A percentile compares a stretch with the other conserved stretches of the same genome.
Evolutionary conservation across 1,140 invertebrate genomes (phyloP).

Genomic region (Capitella teleta): DNA sequence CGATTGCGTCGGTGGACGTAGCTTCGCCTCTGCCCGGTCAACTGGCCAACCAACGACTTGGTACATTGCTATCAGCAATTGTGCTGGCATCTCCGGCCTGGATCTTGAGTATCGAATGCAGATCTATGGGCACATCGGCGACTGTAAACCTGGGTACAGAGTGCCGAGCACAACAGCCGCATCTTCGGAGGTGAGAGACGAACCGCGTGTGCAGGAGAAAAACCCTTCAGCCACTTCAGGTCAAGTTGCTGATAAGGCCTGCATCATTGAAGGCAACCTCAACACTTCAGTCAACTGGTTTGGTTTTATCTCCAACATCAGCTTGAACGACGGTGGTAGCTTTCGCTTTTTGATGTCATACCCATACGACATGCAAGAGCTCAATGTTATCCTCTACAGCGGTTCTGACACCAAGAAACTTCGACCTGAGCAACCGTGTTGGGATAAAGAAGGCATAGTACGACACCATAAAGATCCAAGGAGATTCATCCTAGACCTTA

Average conservation of each 20-base stretch:
- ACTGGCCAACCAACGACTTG: neutral
- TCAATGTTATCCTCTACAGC: conserved; percentile 7
- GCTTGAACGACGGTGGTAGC: conserved; percentile 5
- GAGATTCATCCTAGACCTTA: conserved; percentile 8
- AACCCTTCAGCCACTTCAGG: too few species aligned
- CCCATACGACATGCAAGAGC: conserved; percentile 4
- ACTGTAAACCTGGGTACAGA: too few species aligned
- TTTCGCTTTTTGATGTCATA: conserved; percentile 8
- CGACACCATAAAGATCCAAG: neutral
- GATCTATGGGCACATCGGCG: conserved; percentile 5
- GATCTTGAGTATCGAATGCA: conserved; percentile 6
- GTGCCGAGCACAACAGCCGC: too few species aligned
- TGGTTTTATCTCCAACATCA: conserved; percentile 9
- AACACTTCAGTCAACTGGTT: conserved; percentile 7
- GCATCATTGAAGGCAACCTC: conserved; percentile 2
- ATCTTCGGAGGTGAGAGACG: too few species aligned
- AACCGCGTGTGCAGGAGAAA: too few species aligned
- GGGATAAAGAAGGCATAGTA: conserved; percentile 8
- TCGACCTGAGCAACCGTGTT: conserved; percentile 1
- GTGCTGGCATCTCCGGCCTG: conserved; percentile 4
- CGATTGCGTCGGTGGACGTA: conserved; percentile 7
- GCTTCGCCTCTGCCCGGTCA: neutral
- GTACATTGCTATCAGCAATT: conserved; percentile 11
- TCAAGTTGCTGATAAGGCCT: neutral
- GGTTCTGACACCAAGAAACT: conserved; percentile 1